Evolutionary conservation across 1,140 invertebrate genomes (phyloP).

Genomic region (Papilio helenus): DNA sequence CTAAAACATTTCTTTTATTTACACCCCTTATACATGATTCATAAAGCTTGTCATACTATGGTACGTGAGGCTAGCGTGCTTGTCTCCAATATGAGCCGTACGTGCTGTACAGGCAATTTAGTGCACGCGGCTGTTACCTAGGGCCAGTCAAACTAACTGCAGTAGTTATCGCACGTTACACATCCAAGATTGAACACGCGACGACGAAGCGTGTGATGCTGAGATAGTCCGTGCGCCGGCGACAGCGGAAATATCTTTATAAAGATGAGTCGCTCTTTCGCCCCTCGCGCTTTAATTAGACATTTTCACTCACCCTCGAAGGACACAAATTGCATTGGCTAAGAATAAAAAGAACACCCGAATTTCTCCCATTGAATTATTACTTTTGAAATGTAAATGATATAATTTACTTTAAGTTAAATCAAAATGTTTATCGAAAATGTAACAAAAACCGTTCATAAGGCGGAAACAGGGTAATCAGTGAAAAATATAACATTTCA

Average conservation of each 20-base stretch:
- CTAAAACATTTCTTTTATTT: too few relatives aligned
- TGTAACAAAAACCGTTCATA: too few relatives aligned
- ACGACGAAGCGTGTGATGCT: background rate
- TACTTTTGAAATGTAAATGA: too few relatives aligned
- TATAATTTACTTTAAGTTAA: too few relatives aligned
- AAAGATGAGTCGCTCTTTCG: background rate
- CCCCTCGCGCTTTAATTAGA: background rate
- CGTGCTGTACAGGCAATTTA: background rate
- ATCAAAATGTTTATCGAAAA: too few relatives aligned
- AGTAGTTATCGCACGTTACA: slow-evolving; percentile 43
- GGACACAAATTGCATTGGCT: background rate
- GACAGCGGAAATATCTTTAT: background rate
- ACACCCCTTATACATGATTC: background rate
- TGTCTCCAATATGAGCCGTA: background rate
- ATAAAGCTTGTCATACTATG: background rate
- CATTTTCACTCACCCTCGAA: background rate
- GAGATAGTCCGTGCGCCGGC: background rate
- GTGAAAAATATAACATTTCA: too few relatives aligned
- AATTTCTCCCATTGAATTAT: background rate
- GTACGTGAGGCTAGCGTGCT: background rate
- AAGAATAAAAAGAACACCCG: background rate
- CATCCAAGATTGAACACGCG: slow-evolving; percentile 41
- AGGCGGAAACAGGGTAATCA: too few relatives aligned
- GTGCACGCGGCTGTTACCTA: slow-evolving; percentile 21
- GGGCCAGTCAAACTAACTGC: slow-evolving; percentile 36